phyloP scores from a whole-genome alignment of 2,797 vertebrate species.

The Rhinella marina region DNA sequence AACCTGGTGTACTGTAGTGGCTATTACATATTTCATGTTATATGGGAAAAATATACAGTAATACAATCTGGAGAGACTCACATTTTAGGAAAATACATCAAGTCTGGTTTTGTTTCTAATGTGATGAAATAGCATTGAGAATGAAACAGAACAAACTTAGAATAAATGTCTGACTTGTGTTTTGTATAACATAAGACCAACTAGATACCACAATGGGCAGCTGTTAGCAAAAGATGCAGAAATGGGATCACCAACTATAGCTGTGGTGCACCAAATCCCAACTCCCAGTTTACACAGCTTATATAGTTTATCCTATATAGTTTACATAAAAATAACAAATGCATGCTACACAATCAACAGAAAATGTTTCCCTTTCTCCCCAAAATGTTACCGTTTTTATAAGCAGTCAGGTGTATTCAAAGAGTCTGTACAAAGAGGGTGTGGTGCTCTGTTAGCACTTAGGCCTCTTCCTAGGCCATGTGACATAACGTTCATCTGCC shows the following conservation, averaged over 20 bases:
- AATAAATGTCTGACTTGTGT: background rate
- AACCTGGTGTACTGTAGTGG: background rate
- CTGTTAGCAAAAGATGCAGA: background rate
- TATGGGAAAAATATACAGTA: background rate
- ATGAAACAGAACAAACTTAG: background rate
- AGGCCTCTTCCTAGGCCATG: no score
- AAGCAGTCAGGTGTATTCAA: background rate
- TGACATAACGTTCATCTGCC: no score
- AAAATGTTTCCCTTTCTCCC: background rate
- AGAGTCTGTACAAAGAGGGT: no score
- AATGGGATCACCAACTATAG: background rate
- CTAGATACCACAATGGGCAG: background rate
- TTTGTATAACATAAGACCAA: background rate
- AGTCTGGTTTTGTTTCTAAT: background rate
- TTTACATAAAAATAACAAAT: no score
- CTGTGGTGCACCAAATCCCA: background rate
- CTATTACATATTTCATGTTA: background rate
- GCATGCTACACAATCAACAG: no score
- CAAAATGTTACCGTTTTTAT: background rate
- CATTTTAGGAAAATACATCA: background rate
- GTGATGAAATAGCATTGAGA: background rate
- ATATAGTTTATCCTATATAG: background rate
- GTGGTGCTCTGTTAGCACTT: no score
- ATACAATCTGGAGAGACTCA: background rate
- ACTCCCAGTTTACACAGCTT: background rate